These are phyloP conservation scores for Pelodytes ibericus DNA, from an alignment of 2,797 vertebrate species.

Conservation along the genomic window DNA sequence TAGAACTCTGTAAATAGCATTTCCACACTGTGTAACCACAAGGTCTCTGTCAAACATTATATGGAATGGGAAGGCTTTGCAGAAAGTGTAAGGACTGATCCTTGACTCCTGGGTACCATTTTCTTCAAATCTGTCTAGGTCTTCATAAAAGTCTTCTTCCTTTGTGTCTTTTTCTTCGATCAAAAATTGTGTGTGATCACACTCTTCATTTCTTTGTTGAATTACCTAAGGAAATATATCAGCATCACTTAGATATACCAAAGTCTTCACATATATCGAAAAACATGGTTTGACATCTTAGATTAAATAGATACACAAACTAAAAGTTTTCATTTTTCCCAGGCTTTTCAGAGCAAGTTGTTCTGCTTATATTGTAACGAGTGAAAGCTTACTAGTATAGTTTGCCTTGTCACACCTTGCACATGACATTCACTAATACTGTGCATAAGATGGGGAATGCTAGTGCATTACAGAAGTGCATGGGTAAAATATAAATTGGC, in stretches of 20 bases:
- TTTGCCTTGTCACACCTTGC: too few species aligned
- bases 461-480: too few species aligned
- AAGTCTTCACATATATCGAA: too few species aligned
- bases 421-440: too few species aligned
- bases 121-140: slow-evolving; percentile 95
- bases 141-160: slow-evolving; percentile 95
- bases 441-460: too few species aligned
- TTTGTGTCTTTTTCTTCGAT: slow-evolving; percentile 98
- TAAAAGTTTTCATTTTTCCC: too few species aligned
- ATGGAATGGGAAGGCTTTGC: slow-evolving; percentile 98
- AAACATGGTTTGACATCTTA: too few species aligned
- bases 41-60: slow-evolving; percentile 97
- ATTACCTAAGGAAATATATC: slow-evolving; percentile 79
- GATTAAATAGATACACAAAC: too few species aligned
- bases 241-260: neutral
- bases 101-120: slow-evolving; percentile 96
- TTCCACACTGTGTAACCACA: slow-evolving; percentile 95
- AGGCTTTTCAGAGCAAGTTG: too few species aligned
- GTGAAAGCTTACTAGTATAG: too few species aligned
- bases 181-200: slow-evolving; percentile 97
- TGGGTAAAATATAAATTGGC: too few species aligned
- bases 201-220: slow-evolving; percentile 94
- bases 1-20: slow-evolving; percentile 95
- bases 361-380: too few species aligned
- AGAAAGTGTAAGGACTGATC: slow-evolving; percentile 98